These are phyloP conservation scores for Aeoliscus strigatus DNA, from an alignment of 2,797 vertebrate species.

Conservation along the genomic window DNA sequence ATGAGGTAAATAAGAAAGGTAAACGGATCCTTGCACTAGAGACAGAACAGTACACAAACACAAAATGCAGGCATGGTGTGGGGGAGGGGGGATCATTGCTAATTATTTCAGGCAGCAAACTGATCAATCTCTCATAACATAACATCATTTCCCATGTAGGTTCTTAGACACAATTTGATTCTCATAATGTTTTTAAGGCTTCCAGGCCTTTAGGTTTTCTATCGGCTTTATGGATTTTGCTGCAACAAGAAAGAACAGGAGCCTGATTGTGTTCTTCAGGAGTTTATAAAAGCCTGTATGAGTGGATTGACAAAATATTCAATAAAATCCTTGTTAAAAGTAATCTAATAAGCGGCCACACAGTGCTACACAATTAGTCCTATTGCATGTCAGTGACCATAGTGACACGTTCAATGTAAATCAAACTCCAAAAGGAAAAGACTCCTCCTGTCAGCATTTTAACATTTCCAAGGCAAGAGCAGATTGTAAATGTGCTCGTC, in stretches of 20 bases:
- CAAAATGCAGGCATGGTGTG: conserved; percentile 14
- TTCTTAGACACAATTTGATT: conserved; percentile 82
- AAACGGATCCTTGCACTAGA: conserved; percentile 39
- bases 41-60: conserved; percentile 5
- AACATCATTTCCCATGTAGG: conserved; percentile 85
- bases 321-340: conserved; percentile 64
- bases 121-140: conserved; percentile 93
- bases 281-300: conserved; percentile 69
- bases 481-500: conserved; percentile 55
- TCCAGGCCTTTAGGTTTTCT: conserved; percentile 77
- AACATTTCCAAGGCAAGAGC: conserved; percentile 53
- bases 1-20: conserved; percentile 33
- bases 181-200: conserved; percentile 85
- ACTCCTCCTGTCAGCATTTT: conserved; percentile 45
- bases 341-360: conserved; percentile 64
- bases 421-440: conserved; percentile 32
- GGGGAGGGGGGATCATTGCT: conserved; percentile 82
- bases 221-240: conserved; percentile 86
- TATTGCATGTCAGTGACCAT: conserved; percentile 29
- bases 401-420: conserved; percentile 38
- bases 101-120: conserved; percentile 92
- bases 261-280: conserved; percentile 44
- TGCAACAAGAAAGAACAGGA: conserved; percentile 72
- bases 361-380: conserved; percentile 38
- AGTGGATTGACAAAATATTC: conserved; percentile 70